phyloP scores from a whole-genome alignment of 2,888 invertebrate species.

The Pandemis cinnamomeana region DNA sequence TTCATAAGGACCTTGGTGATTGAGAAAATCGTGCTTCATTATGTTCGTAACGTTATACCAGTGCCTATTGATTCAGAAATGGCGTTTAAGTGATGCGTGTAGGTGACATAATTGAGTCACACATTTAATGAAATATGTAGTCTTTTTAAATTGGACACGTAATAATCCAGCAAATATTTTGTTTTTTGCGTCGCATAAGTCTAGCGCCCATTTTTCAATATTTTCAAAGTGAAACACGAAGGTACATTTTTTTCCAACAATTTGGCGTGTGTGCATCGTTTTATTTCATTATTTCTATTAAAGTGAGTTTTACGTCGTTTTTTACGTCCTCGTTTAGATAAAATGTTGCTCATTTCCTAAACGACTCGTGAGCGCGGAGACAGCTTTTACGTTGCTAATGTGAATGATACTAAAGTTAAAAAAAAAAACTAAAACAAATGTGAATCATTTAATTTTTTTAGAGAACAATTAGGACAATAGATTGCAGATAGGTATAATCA shows the following conservation, averaged over 20 bases:
- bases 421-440: background rate
- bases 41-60: no score
- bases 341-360: constrained; percentile 75
- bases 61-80: no score
- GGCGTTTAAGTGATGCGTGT: no score
- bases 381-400: constrained; percentile 14
- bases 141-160: background rate
- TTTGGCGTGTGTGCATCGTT: constrained; percentile 52
- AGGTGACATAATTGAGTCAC: background rate
- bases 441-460: no score
- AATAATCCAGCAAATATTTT: background rate
- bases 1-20: no score
- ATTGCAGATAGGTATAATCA: no score
- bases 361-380: constrained; percentile 52
- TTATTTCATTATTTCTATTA: constrained; percentile 74
- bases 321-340: constrained; percentile 76
- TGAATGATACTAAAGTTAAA: background rate
- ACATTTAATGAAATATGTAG: background rate
- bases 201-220: background rate
- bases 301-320: constrained; percentile 72
- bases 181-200: background rate
- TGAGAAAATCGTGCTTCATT: no score
- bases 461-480: no score
- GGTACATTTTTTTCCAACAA: background rate
- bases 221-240: background rate